Base-by-base conservation (phyloP, 2,888 invertebrate species). In the Galerucella calmariensis region DNA sequence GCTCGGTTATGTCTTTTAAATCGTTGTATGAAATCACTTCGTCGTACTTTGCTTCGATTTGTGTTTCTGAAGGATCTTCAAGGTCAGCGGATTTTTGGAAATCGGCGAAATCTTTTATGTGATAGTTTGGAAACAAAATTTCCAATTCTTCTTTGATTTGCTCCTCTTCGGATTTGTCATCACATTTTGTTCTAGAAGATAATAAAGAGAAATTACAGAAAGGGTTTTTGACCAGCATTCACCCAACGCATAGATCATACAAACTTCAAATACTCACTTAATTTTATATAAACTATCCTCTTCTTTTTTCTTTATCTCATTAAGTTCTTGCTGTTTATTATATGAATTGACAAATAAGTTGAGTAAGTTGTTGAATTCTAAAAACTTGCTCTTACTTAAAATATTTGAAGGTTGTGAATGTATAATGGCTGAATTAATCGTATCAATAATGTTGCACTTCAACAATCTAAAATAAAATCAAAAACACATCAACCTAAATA, bases 231-330 rank as follows among this genome's bases (percentile, higher is more conserved):
- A 35, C 35, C 35, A 6, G 35, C 35, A 35, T 35, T 6, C 35
- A 35, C 35, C 35, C 35, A 35, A 35, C 12, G 12, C 63, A 61
- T 12, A 66, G 59, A 68, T 16, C 16, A 63, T 2, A 63, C 2
- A n/a, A 24, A 67, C 2, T 44, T 56, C 12, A 56, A 35, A 24
- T 53, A 73, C 74, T 79, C 88, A 91, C 91, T 91, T 93, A 11
- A 92, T 93, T 72, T 92, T 92, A 85, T 94, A 95, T 62, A 97
- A 87, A 79, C 92, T 93, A 69, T 94, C 94, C 74, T 94, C 93
- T 80, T 95, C 95, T 69, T 90, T 90, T 78, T 93, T 91, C 80
- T 91, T 91, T 81, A 89, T 89, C 78, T 92, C 91, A 20, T 91
- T 90, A 41, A 92, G 91, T 67, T 91, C 90, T 81, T 95, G 92